These are phyloP conservation scores for Candidula unifasciata DNA, from an alignment of 2,888 invertebrate species.

Conservation along the genomic window DNA sequence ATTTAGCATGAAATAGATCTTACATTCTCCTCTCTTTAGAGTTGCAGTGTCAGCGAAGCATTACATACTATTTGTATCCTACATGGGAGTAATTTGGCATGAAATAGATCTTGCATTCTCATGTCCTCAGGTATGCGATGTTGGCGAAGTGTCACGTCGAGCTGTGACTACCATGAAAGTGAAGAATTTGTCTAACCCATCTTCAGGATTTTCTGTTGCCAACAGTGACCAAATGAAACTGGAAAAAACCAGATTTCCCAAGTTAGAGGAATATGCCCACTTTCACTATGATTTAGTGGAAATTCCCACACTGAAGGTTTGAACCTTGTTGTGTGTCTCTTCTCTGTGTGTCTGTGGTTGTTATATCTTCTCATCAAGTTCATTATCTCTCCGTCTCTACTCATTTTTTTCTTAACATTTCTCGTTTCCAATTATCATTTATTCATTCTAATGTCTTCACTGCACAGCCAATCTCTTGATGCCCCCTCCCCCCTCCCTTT, in stretches of 20 bases:
- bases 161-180: constrained; percentile 19
- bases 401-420: too few relatives aligned
- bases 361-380: not conserved
- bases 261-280: constrained; percentile 97
- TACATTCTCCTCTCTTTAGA: too few relatives aligned
- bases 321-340: constrained; percentile 53
- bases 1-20: too few relatives aligned
- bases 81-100: not conserved
- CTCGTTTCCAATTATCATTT: too few relatives aligned
- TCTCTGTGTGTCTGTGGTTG: not conserved
- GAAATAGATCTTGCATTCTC: not conserved
- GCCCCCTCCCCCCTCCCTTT: too few relatives aligned
- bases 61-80: too few relatives aligned
- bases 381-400: not conserved
- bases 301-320: constrained; percentile 86
- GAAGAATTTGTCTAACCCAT: constrained; percentile 22
- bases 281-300: constrained; percentile 98
- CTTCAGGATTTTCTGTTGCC: not conserved
- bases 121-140: constrained; percentile 10
- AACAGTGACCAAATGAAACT: not conserved
- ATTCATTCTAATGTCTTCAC: too few relatives aligned
- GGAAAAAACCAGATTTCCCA: constrained; percentile 85
- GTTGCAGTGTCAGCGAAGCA: too few relatives aligned
- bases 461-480: too few relatives aligned
- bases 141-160: not conserved